Evolutionary conservation across 2,797 vertebrate genomes (phyloP).

Genomic region (Cynodonichthys magdalenae): DNA sequence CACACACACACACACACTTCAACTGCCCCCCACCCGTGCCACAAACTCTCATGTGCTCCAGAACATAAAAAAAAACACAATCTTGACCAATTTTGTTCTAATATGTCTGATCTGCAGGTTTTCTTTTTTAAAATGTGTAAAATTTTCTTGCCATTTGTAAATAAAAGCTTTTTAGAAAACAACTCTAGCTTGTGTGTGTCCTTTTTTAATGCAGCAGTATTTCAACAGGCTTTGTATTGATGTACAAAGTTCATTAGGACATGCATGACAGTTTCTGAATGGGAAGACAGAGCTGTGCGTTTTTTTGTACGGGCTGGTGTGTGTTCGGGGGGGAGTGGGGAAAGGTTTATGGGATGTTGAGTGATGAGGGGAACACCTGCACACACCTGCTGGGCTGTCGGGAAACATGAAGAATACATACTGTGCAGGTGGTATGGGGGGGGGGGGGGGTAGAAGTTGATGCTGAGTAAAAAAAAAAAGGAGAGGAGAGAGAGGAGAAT

Average conservation of each 20-base stretch:
- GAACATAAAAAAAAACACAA: constrained; percentile 46
- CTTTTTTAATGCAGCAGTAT: constrained; percentile 14
- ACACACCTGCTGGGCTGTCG: constrained; percentile 75
- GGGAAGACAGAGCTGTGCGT: constrained; percentile 39
- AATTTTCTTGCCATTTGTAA: constrained; percentile 61
- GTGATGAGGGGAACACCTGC: constrained; percentile 79
- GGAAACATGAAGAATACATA: constrained; percentile 50
- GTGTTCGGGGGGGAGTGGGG: constrained; percentile 23
- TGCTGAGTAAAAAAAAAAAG: background rate
- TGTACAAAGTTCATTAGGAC: constrained; percentile 69
- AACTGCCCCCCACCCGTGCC: constrained; percentile 6
- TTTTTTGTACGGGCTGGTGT: constrained; percentile 32
- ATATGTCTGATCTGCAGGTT: constrained; percentile 20
- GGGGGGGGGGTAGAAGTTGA: constrained; percentile 21
- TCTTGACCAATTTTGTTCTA: constrained; percentile 54
- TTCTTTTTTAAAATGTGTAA: constrained; percentile 31
- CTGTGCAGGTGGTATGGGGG: background rate
- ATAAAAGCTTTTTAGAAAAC: constrained; percentile 67
- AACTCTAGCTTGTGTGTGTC: constrained; percentile 7
- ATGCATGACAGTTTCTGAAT: constrained; percentile 63
- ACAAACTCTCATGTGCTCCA: constrained; percentile 20
- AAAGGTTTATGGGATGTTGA: constrained; percentile 70
- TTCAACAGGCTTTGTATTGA: constrained; percentile 60
- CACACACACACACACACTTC: constrained; percentile 1
- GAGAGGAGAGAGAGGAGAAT: background rate